These are phyloP conservation scores for Alauda arvensis DNA, from an alignment of 2,797 vertebrate species.

Conservation along the genomic window DNA sequence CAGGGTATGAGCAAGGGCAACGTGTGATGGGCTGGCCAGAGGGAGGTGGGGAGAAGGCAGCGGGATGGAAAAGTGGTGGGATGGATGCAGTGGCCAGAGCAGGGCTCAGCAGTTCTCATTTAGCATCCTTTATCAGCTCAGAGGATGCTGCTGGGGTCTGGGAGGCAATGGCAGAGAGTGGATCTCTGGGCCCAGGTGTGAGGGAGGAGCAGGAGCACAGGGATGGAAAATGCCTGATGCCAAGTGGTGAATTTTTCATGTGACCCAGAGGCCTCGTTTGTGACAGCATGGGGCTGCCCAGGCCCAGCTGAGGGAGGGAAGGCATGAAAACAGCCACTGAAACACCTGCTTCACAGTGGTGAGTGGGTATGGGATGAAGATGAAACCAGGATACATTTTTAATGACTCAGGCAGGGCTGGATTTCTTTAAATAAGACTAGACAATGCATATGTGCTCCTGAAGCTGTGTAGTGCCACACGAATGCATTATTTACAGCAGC, in stretches of 20 bases:
- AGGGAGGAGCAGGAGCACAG: neutral
- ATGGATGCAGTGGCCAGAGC: neutral
- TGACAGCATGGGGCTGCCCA: constrained; percentile 12
- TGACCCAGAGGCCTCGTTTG: neutral
- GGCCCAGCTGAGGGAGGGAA: constrained; percentile 27
- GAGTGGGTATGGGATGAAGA: constrained; percentile 45
- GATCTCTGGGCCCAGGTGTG: neutral
- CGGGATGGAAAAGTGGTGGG: neutral
- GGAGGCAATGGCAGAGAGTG: neutral
- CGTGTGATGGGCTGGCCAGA: neutral
- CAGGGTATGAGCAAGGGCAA: neutral
- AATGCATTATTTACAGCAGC: constrained; percentile 68
- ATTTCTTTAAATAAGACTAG: constrained; percentile 67
- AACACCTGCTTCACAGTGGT: constrained; percentile 46
- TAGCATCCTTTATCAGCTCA: neutral
- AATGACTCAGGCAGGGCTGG: constrained; percentile 56
- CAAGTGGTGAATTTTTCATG: constrained; percentile 26
- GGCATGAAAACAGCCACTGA: constrained; percentile 27
- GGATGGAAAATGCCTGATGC: neutral
- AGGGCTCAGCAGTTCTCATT: neutral
- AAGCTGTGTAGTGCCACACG: constrained; percentile 42
- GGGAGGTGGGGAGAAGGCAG: neutral
- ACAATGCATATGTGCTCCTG: constrained; percentile 36
- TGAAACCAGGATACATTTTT: constrained; percentile 67
- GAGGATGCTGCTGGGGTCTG: neutral